Conservation (phyloP, 53 echinoderm and acorn worm genomes). For the Crossaster papposus region DNA sequence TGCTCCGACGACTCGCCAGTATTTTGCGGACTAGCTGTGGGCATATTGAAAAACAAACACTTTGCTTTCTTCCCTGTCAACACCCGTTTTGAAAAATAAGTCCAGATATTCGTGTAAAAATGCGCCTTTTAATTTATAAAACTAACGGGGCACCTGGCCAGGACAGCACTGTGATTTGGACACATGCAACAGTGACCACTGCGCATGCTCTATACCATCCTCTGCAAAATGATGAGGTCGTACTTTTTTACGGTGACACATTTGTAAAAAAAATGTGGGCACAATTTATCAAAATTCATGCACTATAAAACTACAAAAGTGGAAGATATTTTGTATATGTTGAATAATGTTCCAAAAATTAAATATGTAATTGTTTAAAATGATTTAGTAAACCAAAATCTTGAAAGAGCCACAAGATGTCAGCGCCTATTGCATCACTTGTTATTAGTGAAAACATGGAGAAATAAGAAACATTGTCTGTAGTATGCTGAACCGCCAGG, state of each 20-base stretch:
- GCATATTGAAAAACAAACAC: not conserved
- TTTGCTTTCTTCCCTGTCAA: not conserved
- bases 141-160: not conserved
- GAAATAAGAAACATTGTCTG: too few relatives aligned
- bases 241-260: not conserved
- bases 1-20: conserved; percentile 9
- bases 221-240: conserved; percentile 33
- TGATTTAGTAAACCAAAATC: too few relatives aligned
- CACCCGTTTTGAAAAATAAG: not conserved
- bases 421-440: too few relatives aligned
- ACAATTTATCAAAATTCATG: too few relatives aligned
- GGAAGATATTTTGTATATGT: too few relatives aligned
- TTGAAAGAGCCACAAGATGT: too few relatives aligned
- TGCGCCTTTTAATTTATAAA: not conserved
- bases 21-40: not conserved
- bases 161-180: conserved; percentile 30
- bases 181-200: conserved; percentile 23
- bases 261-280: not conserved
- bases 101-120: not conserved
- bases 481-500: too few relatives aligned
- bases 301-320: too few relatives aligned
- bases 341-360: too few relatives aligned
- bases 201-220: conserved; percentile 39
- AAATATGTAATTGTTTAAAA: too few relatives aligned
- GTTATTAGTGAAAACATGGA: too few relatives aligned